Conservation (phyloP, 2,888 invertebrate species). For the Anarsia innoxiella region DNA sequence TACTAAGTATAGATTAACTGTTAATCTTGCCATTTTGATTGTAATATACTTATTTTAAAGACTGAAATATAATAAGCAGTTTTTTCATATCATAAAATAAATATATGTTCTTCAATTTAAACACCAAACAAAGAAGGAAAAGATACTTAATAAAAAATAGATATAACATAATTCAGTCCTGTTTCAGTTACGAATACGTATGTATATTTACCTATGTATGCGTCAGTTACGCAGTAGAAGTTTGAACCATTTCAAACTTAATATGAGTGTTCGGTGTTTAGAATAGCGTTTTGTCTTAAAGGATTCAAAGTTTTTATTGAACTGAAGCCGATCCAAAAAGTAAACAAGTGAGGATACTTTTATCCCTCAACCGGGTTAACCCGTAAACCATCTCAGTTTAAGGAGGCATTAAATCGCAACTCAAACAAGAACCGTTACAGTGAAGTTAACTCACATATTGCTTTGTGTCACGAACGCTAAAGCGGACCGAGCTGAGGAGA, state of each 20-base stretch:
- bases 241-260: conserved; percentile 27
- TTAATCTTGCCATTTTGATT: conserved; percentile 51
- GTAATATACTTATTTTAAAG: too few species aligned
- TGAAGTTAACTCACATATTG: conserved; percentile 75
- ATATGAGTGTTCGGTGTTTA: conserved; percentile 28
- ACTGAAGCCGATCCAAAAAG: conserved; percentile 56
- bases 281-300: conserved; percentile 47
- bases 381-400: conserved; percentile 75
- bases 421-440: conserved; percentile 74
- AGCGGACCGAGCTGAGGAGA: conserved; percentile 57
- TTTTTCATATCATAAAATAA: too few species aligned
- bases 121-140: too few species aligned
- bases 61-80: too few species aligned
- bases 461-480: conserved; percentile 74
- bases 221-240: too few species aligned
- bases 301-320: conserved; percentile 65
- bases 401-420: conserved; percentile 76
- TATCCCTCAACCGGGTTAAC: conserved; percentile 69
- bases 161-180: too few species aligned
- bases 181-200: too few species aligned
- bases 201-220: too few species aligned
- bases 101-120: too few species aligned
- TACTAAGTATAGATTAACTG: conserved; percentile 60
- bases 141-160: too few species aligned
- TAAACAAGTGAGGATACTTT: conserved; percentile 65